Conservation (phyloP, 2,888 invertebrate genomes). For the Oligia strigilis region DNA sequence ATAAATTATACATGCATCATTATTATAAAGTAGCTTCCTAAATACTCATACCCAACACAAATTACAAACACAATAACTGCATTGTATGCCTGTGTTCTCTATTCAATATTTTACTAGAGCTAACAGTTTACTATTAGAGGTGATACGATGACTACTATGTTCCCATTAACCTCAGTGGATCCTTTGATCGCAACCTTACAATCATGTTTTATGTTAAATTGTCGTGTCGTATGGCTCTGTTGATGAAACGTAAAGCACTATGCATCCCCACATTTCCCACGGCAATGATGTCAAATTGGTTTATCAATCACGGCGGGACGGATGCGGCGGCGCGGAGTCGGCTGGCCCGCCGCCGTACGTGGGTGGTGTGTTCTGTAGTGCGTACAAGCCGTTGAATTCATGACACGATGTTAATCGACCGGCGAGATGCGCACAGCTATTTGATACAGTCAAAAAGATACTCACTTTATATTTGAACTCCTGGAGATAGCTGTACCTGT, state of each 20-base stretch:
- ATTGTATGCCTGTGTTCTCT: conserved; percentile 33
- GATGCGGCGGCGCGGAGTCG: conserved; percentile 81
- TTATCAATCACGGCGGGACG: conserved; percentile 88
- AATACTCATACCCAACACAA: neutral
- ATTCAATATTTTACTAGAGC: conserved; percentile 31
- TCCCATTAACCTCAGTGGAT: conserved; percentile 40
- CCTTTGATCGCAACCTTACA: conserved; percentile 45
- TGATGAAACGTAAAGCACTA: conserved; percentile 62
- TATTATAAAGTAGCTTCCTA: neutral
- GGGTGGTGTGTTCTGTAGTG: conserved; percentile 79
- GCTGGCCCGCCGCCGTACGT: conserved; percentile 75
- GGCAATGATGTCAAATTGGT: conserved; percentile 87
- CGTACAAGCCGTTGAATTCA: conserved; percentile 79
- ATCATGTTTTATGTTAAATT: conserved; percentile 49
- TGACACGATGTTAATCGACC: conserved; percentile 76
- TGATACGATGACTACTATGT: conserved; percentile 45
- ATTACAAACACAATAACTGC: conserved; percentile 20
- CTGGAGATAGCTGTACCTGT: conserved; percentile 7
- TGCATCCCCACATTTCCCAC: conserved; percentile 82
- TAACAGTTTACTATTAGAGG: conserved; percentile 46
- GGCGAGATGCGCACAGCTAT: conserved; percentile 75
- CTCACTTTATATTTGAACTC: conserved; percentile 53
- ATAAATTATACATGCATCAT: neutral
- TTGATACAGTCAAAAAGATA: conserved; percentile 60
- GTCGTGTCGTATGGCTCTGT: conserved; percentile 45